Evolutionary conservation across 2,888 invertebrate genomes (phyloP).

Genomic region (Agrotis clavis): DNA sequence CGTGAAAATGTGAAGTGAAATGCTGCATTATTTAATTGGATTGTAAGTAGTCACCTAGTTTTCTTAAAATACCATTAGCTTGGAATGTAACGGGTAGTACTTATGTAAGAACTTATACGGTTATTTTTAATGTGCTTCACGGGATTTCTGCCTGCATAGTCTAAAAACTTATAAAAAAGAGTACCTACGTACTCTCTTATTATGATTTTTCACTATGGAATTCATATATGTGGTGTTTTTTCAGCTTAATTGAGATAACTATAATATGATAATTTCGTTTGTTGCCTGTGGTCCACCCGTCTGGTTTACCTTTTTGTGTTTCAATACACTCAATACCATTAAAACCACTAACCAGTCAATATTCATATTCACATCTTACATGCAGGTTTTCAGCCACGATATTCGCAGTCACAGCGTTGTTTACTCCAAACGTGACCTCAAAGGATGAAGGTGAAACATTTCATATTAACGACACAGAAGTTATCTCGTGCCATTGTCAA

Average conservation of each 20-base stretch:
- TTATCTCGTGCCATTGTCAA: constrained; percentile 66
- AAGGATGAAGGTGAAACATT: constrained; percentile 57
- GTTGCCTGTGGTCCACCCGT: too few species aligned
- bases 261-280: not conserved
- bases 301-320: not conserved
- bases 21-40: too few species aligned
- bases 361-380: not conserved
- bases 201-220: not conserved
- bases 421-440: constrained; percentile 48
- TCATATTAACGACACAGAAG: constrained; percentile 65
- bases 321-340: not conserved
- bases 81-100: too few species aligned
- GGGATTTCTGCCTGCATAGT: too few species aligned
- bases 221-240: not conserved
- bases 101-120: too few species aligned
- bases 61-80: too few species aligned
- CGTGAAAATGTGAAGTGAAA: too few species aligned
- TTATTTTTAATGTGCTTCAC: too few species aligned
- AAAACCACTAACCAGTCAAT: not conserved
- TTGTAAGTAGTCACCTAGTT: not conserved
- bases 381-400: constrained; percentile 19
- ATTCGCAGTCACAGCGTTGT: constrained; percentile 10
- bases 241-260: not conserved
- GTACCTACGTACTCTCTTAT: too few species aligned
- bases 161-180: too few species aligned